Evolutionary conservation across 1,140 invertebrate species (phyloP).

Genomic region (Psilanteris sp.): DNA sequence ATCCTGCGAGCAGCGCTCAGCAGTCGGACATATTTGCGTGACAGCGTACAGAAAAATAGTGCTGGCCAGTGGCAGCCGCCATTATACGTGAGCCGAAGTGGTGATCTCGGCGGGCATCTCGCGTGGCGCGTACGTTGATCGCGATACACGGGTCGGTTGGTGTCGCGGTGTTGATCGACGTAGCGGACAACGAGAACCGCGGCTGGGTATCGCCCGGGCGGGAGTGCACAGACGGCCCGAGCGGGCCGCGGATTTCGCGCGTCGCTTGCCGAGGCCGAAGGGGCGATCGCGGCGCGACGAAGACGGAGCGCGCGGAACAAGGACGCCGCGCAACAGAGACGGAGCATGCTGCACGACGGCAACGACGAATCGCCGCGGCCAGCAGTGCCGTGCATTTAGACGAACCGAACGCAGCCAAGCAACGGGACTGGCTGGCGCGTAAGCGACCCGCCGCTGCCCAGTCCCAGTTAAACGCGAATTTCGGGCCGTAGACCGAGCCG

Average conservation of each 20-base stretch:
- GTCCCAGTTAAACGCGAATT: too few relatives aligned
- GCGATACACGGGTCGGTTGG: slow-evolving; percentile 17
- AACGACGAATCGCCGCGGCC: slow-evolving; percentile 10
- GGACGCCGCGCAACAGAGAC: slow-evolving; percentile 30
- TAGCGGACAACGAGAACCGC: slow-evolving; percentile 5
- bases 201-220: slow-evolving; percentile 5
- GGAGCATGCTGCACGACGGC: slow-evolving; percentile 20
- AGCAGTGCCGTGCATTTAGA: slow-evolving; percentile 44
- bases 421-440: slow-evolving; percentile 54
- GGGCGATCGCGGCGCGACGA: slow-evolving; percentile 13
- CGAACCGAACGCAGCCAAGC: slow-evolving; percentile 50
- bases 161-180: slow-evolving; percentile 6
- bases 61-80: slow-evolving; percentile 93
- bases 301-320: slow-evolving; percentile 40
- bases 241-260: slow-evolving; percentile 22
- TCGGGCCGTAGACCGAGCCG: slow-evolving; percentile 63
- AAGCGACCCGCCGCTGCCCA: too few relatives aligned
- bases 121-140: slow-evolving; percentile 70
- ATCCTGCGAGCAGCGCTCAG: slow-evolving; percentile 80
- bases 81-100: slow-evolving; percentile 89
- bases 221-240: slow-evolving; percentile 4
- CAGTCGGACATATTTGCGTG: slow-evolving; percentile 88
- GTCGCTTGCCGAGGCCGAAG: slow-evolving; percentile 26
- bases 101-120: slow-evolving; percentile 72
- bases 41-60: slow-evolving; percentile 92